Percentiles rank a stretch among this genome's conserved stretches.
phyloP scores from a whole-genome alignment of 2,797 vertebrate genomes.

The Phoxinus dragarum region DNA sequence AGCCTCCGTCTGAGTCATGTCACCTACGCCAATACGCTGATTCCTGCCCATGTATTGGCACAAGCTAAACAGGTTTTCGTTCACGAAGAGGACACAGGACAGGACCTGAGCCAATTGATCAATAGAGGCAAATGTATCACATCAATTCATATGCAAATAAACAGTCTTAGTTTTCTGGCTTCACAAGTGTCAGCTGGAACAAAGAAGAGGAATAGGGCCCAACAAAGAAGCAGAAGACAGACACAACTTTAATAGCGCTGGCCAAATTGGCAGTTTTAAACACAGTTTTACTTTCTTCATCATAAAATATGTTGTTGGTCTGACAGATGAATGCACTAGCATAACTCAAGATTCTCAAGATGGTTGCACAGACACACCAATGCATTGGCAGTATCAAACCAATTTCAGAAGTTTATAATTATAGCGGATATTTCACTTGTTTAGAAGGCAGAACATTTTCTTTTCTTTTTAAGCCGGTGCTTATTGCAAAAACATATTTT shows the following conservation, averaged over 20 bases:
- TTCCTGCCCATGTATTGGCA: constrained; percentile 22
- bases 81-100: neutral
- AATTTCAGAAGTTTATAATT: constrained; percentile 35
- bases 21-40: constrained; percentile 4
- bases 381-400: constrained; percentile 2
- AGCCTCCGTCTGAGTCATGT: constrained; percentile 4
- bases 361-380: neutral
- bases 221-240: neutral
- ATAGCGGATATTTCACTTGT: constrained; percentile 13
- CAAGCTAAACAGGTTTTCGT: constrained; percentile 18
- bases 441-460: neutral
- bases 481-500: constrained; percentile 33
- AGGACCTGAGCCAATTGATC: constrained; percentile 62
- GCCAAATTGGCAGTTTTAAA: constrained; percentile 14
- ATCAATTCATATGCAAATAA: constrained; percentile 75
- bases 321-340: constrained; percentile 4
- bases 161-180: constrained; percentile 31
- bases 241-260: neutral
- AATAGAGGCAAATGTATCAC: constrained; percentile 61
- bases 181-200: constrained; percentile 6
- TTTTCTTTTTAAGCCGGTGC: neutral
- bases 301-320: neutral
- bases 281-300: neutral
- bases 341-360: constrained; percentile 12
- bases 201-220: neutral